phyloP scores from a whole-genome alignment of 2,888 invertebrate species.

The Pseudococcus longispinus region DNA sequence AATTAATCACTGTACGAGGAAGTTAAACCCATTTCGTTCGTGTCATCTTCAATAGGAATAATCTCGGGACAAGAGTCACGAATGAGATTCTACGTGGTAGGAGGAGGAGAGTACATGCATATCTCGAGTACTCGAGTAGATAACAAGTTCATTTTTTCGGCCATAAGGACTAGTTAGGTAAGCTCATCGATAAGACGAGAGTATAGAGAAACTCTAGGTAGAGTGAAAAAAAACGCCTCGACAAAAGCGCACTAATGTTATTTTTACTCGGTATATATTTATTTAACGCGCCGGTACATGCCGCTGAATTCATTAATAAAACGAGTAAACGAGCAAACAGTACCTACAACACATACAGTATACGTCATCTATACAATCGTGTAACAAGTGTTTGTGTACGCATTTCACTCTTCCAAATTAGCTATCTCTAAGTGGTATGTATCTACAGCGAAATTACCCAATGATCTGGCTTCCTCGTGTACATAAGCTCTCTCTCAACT shows the following conservation, averaged over 20 bases:
- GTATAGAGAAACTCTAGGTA: neutral
- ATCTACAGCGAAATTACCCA: neutral
- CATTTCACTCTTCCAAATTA: neutral
- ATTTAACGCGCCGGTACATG: constrained; percentile 50
- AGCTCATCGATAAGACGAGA: neutral
- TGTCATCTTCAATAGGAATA: neutral
- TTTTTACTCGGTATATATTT: constrained; percentile 47
- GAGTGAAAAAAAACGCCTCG: neutral
- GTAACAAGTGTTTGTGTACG: constrained; percentile 34
- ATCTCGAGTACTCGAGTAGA: neutral
- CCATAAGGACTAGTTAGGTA: neutral
- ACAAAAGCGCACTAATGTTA: constrained; percentile 23
- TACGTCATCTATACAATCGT: neutral
- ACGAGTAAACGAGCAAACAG: constrained; percentile 48
- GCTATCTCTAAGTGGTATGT: neutral
- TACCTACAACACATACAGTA: neutral
- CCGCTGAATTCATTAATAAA: constrained; percentile 56
- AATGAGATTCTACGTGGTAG: neutral
- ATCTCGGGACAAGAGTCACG: neutral
- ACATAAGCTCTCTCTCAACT: neutral
- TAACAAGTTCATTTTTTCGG: neutral
- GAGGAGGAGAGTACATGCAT: neutral
- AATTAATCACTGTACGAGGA: neutral
- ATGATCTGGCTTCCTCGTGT: neutral
- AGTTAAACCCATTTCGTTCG: neutral